Evolutionary conservation across 1,140 invertebrate species (phyloP), one percentile per base, ranked within the genome.

Genomic region (Euglossa dilemma): DNA sequence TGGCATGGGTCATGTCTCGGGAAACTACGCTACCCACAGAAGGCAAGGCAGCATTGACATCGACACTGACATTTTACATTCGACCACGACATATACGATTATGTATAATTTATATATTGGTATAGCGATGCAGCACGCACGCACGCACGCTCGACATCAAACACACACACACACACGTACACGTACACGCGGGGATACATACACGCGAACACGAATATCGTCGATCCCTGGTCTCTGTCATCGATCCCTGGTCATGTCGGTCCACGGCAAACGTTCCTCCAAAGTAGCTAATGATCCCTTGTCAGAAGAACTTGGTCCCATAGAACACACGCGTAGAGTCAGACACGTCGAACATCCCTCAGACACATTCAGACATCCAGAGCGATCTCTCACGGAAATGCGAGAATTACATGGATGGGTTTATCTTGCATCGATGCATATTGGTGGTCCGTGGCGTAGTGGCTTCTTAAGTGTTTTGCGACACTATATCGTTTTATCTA

Each of bases 11-110:
- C 96, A 97, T 94, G 93, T 96, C 91, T 96, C 96, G 91, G 96
- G 95, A 92, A 97, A 97, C 95, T 97, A 96, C 94, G 95, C 96
- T 93, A 96, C 96, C 91, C 97, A 96, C 93, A 95, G 96, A 94
- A 96, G 95, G 95, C 95, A 94, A 95, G 94, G 93, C 93, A 91
- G 92, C 90, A 92, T 93, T 91, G 87, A 91, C 90, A 89, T 90
- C 91, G 87, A 89, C 89, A 91, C 88, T 87, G 80, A 91, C 87
- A 83, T 84, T 88, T 85, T 70, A 91, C 87, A 80, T 85, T 80
- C 77, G 67, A 87, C 82, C 66, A 85, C 36, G 75, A 84, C 73
- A 67, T 84, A 69, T 36, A 52, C 72, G 56, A 84, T 86, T 89
- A 50, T 84, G 80, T 88, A 84, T 84, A 88, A 63, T 82, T 76